Evolutionary conservation across 2,888 invertebrate genomes (phyloP), one percentile per base, ranked within the genome.

Genomic region (Drosophila hamatofila): DNA sequence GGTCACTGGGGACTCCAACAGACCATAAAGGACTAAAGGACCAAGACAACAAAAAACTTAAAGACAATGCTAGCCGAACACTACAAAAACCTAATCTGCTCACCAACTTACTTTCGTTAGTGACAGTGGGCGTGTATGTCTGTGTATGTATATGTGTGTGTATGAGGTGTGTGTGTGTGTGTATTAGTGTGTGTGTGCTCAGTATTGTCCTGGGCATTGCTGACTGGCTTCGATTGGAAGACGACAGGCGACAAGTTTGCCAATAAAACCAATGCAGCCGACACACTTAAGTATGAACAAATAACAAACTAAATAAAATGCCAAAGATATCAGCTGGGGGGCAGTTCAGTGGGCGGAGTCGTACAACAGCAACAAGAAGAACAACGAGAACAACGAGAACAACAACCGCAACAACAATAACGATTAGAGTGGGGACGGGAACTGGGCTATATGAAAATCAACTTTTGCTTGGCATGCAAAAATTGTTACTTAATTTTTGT

Each of bases 201-300:
- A 71, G 72, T 85, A 85, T 89, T 85, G 89, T 85, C 88, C 72
- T 88, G 90, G 85, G 85, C 83, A 85, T 78, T 71, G 72, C 81
- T 80, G 83, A 83, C 76, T 89, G 67, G 75, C 75, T 77, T 82
- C 90, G 90, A 89, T 81, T 82, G 88, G 83, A 88, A 88, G 90
- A 88, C 73, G 85, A 89, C 88, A 86, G 78, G 86, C 90, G 88
- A 82, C 90, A 86, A 86, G 88, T 89, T 86, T 88, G 75, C 86
- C 78, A 89, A 89, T 85, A 86, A 86, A 86, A 86, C 88, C 85
- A 86, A 86, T 88, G 86, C 85, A 88, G 75, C 78, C 80, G 73
- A 86, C 88, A 89, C 80, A 86, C 90, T 86, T 89, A 89, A 89
- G 90, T 86, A 85, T 78, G 80, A 88, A 89, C 90, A 89, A 86